Evolutionary conservation across 2,888 invertebrate genomes (phyloP), one percentile per base, ranked within the genome.

Genomic region (Cryptocephalus primarius): DNA sequence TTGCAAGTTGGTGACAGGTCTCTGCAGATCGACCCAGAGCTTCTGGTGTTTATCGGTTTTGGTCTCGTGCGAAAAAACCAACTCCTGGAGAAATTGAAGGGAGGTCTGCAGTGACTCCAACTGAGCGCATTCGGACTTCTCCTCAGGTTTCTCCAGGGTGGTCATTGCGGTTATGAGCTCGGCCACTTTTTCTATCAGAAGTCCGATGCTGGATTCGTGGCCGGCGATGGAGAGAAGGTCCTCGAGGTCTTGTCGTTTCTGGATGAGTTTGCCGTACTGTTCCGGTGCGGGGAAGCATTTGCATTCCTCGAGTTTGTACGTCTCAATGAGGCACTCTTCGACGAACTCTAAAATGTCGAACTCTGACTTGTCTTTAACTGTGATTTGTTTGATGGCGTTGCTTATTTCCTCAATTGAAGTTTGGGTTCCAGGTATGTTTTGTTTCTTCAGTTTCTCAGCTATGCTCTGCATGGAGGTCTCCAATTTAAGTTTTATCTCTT

Each of bases 1-100:
- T 47, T 68, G 66, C 8, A 70, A 48, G 0, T 67, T 61, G 4
- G 65, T 65, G 4, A 69, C 47, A 11, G 70, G 68, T 48, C 66
- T 56, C 32, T 64, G 67, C 38, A 70, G 39, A 53, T 68, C 67
- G 9, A 52, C 48, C 50, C 62, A 65, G 44, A 54, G 57, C 44
- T 62, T 57, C 8, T 55, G 43, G 22, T 22, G 22, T 13, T 49
- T 52, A 8, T 9, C 43, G 11, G 33, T 13, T 12, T 43, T 43
- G 32, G 58, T 43, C 34, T 60, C 60, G 4, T 56, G 45, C 9
- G 53, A 53, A 9, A 55, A 49, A 10, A 68, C 51, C 9, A 57
- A 50, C 48, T 68, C 65, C 53, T 67, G 66, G 32, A 69, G 50
- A 41, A 55, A 59, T 53, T 65, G 61, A 13, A 69, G 53, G 31